Percentiles rank a stretch among this genome's conserved stretches.
Conservation (phyloP, 2,797 vertebrate genomes). For the Delichon dasypus region DNA sequence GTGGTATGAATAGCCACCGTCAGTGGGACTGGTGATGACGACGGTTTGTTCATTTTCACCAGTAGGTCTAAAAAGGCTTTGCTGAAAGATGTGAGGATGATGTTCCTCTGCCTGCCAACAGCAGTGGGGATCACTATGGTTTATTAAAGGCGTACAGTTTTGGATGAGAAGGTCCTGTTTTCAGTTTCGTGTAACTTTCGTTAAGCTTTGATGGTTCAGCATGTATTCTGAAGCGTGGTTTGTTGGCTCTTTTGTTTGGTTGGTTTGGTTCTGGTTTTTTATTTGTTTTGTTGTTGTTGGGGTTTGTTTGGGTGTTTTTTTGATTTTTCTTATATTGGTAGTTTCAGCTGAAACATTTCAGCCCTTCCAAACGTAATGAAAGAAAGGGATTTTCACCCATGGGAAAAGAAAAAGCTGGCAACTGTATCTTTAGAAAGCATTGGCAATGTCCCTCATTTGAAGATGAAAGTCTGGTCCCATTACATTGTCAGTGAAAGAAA, state of each 20-base stretch:
- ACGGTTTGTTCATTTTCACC: background rate
- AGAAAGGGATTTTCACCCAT: background rate
- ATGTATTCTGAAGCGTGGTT: background rate
- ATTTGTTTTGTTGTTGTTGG: background rate
- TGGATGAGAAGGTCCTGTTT: background rate
- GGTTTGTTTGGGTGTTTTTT: background rate
- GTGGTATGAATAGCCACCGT: background rate
- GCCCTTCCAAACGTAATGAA: background rate
- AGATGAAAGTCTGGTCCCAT: background rate
- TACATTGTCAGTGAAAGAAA: background rate
- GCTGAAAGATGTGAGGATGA: background rate
- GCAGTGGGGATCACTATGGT: background rate
- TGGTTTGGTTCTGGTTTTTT: background rate
- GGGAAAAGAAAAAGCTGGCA: background rate
- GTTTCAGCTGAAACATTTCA: background rate
- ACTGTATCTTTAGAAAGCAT: background rate
- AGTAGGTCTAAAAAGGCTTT: background rate
- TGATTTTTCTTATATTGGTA: background rate
- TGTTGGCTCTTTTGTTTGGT: background rate
- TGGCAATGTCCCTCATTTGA: background rate
- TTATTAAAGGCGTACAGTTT: background rate
- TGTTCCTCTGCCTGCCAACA: background rate
- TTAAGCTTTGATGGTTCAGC: background rate
- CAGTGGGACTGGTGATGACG: background rate
- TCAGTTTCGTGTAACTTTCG: background rate